Conservation (phyloP, 1,140 invertebrate genomes). For the Sitophilus oryzae region DNA sequence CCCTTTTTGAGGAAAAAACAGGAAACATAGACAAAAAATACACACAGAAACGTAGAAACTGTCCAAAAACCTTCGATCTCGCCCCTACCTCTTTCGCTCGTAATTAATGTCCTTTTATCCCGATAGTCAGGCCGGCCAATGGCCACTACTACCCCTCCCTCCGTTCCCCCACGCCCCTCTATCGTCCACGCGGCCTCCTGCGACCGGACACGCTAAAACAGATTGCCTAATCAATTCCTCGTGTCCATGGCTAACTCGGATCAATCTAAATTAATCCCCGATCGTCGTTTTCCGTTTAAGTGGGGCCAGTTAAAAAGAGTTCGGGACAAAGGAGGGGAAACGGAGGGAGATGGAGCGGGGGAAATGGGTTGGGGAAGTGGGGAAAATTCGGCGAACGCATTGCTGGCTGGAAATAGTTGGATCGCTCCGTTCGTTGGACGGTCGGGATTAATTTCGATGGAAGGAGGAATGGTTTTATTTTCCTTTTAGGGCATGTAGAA, state of each 20-base stretch:
- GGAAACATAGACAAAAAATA: no score
- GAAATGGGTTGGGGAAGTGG: no score
- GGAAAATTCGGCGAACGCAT: no score
- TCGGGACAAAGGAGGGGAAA: neutral
- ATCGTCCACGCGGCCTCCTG: slow-evolving; percentile 36
- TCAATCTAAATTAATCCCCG: slow-evolving; percentile 47
- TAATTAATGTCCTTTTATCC: slow-evolving; percentile 1
- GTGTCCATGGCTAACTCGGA: slow-evolving; percentile 44
- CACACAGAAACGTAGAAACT: no score
- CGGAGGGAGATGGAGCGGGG: no score
- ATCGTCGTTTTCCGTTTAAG: slow-evolving; percentile 32
- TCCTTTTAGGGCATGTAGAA: no score
- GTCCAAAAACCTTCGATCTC: neutral
- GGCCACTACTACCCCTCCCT: neutral
- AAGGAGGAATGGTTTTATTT: no score
- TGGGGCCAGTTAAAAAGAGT: slow-evolving; percentile 26
- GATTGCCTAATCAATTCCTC: slow-evolving; percentile 48
- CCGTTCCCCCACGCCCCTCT: slow-evolving; percentile 35
- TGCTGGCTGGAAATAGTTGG: no score
- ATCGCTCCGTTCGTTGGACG: no score
- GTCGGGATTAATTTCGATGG: no score
- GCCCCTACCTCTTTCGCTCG: neutral
- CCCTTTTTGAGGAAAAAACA: no score
- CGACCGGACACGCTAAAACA: slow-evolving; percentile 46
- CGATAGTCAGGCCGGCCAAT: slow-evolving; percentile 3